Base-by-base conservation (phyloP, 2,888 invertebrate species). In the Cremastinae sp. region DNA sequence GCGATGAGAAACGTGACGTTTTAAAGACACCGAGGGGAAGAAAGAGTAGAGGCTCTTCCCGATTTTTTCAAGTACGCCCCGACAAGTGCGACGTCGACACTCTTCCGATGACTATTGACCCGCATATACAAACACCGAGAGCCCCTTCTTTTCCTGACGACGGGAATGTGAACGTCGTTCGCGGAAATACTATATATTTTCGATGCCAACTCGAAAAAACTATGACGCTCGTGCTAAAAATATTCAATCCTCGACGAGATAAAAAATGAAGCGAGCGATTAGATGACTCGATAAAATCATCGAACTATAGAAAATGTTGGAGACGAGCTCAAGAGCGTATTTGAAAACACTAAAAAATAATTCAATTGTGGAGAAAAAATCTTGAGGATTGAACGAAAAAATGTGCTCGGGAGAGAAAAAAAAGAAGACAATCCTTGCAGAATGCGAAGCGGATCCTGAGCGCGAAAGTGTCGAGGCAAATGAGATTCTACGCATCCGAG, bases 41-140 rank as follows among this genome's bases (percentile, higher is more conserved):
- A 38, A 69, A 56, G 12, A 34, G 51, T 70, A 28, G 53, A 70
- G 61, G 43, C 41, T 34, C 61, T 34, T 70, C 62, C 53, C 43
- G 51, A 53, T 36, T 54, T 62, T 28, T 20, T 70, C 70, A 61
- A 70, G 70, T 53, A 62, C 62, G 62, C 61, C n/a, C n/a, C 61
- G 53, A 70, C 62, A 28, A 4, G 58, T 70, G 70, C 61, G 45
- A 70, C 70, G 62, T 70, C 70, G 53, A 49, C 70, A 54, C 0
- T 62, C 36, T 45, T 61, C 70, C 28, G 45, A 70, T 70, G 62
- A 70, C 14, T 70, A 54, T 70, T 70, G 70, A 70, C 43, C 70
- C 22, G 22, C 12, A 41, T 51, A 41, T 51, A 54, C 18, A 16
- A 53, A 61, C 70, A 53, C 53, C 45, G 45, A 70, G 28, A 28